Evolutionary conservation across 2,113 vertebrate genomes (phyloP).

Genomic region (Sander lucioperca): DNA sequence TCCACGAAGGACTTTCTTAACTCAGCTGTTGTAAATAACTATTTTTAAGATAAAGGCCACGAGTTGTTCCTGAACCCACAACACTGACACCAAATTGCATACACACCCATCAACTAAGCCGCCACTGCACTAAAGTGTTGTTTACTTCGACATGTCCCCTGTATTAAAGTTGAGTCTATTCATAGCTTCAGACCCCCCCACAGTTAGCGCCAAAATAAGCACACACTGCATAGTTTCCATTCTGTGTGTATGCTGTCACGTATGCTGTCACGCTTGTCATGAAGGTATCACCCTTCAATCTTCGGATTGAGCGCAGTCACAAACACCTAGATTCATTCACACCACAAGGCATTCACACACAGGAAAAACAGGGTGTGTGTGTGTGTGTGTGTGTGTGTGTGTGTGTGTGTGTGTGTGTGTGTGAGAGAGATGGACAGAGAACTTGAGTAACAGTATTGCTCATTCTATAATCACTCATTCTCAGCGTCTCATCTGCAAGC

Average conservation of each 20-base stretch:
- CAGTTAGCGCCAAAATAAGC: background rate
- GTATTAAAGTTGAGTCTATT: constrained; percentile 46
- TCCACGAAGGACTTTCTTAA: background rate
- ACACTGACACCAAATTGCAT: background rate
- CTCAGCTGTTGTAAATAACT: background rate
- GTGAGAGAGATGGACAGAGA: background rate
- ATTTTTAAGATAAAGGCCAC: background rate
- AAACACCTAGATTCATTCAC: background rate
- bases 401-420: constrained; percentile 20
- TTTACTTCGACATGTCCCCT: constrained; percentile 22
- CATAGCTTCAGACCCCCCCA: background rate
- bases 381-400: constrained; percentile 16
- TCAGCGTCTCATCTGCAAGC: constrained; percentile 46
- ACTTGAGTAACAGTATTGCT: constrained; percentile 17
- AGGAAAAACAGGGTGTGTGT: background rate
- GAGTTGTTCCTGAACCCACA: constrained; percentile 6
- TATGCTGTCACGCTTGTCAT: constrained; percentile 1
- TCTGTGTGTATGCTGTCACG: constrained; percentile 15
- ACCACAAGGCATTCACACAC: background rate
- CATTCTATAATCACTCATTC: constrained; percentile 38
- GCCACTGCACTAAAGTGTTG: background rate
- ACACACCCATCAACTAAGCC: background rate
- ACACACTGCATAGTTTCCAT: constrained; percentile 45
- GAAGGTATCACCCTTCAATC: background rate
- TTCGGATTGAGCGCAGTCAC: background rate